A percentile compares a stretch with the other conserved stretches of the same genome.
phyloP scores from a whole-genome alignment of 2,888 invertebrate species.

The Danaus chrysippus region DNA sequence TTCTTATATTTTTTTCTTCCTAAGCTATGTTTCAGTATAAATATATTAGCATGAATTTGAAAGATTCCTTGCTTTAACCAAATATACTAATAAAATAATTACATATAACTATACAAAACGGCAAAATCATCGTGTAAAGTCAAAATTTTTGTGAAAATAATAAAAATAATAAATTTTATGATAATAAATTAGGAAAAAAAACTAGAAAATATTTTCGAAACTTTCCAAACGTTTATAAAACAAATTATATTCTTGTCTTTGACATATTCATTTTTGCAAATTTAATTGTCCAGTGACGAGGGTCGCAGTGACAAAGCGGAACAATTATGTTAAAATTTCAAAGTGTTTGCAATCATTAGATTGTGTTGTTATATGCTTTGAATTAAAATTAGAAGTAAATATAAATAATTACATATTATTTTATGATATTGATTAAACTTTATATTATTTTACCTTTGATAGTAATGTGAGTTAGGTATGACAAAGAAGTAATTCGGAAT shows the following conservation, averaged over 20 bases:
- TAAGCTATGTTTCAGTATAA: too few relatives aligned
- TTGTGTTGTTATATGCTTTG: not conserved
- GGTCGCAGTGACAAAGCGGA: not conserved
- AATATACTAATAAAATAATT: too few relatives aligned
- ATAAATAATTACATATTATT: not conserved
- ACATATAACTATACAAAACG: too few relatives aligned
- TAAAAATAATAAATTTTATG: not conserved
- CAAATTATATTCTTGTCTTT: constrained; percentile 2
- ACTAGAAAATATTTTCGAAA: not conserved
- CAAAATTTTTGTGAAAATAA: too few relatives aligned
- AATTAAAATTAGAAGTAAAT: not conserved
- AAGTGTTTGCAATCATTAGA: not conserved
- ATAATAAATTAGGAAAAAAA: not conserved
- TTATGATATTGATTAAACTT: too few relatives aligned
- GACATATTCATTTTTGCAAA: constrained; percentile 5
- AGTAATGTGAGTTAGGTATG: too few relatives aligned
- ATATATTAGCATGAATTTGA: too few relatives aligned
- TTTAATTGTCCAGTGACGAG: constrained; percentile 7
- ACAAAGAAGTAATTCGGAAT: too few relatives aligned
- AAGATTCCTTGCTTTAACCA: too few relatives aligned
- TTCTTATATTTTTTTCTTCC: too few relatives aligned
- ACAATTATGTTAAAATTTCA: constrained; percentile 1
- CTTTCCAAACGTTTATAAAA: not conserved
- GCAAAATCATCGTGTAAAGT: too few relatives aligned
- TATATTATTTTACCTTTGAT: too few relatives aligned